These are phyloP conservation scores for Lota lota DNA, from an alignment of 2,113 vertebrate genomes.

Conservation along the genomic window DNA sequence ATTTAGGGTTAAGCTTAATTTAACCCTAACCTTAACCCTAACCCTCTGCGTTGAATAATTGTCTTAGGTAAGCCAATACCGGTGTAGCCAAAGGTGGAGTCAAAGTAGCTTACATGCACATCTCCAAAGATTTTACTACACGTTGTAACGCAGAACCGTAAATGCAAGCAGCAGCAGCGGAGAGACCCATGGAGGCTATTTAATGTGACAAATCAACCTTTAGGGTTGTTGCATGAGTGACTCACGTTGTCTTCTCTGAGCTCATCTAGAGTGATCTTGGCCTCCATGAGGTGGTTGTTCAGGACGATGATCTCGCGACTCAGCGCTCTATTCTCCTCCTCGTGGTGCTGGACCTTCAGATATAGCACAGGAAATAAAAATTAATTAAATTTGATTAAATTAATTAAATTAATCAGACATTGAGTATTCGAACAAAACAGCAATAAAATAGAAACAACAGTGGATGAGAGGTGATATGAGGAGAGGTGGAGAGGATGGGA, in stretches of 20 bases:
- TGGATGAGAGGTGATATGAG: too few species aligned
- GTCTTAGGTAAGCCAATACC: too few species aligned
- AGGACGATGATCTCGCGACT: slow-evolving; percentile 92
- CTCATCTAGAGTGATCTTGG: slow-evolving; percentile 94
- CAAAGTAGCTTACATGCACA: too few species aligned
- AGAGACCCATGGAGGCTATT: too few species aligned
- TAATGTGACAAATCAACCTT: too few species aligned
- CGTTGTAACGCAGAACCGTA: too few species aligned
- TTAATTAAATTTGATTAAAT: slow-evolving; percentile 1
- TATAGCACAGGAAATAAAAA: not conserved
- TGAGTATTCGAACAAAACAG: not conserved
- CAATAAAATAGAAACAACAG: slow-evolving; percentile 10
- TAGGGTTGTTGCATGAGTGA: slow-evolving; percentile 31
- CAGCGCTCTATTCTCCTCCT: slow-evolving; percentile 92
- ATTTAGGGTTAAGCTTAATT: too few species aligned
- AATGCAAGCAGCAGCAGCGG: too few species aligned
- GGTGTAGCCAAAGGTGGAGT: too few species aligned
- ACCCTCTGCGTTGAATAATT: too few species aligned
- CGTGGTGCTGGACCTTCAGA: slow-evolving; percentile 86
- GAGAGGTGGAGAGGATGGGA: slow-evolving; percentile 4
- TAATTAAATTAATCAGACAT: not conserved
- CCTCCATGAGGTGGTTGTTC: slow-evolving; percentile 95
- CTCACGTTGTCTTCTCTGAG: slow-evolving; percentile 95
- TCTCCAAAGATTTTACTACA: too few species aligned
- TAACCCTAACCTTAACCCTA: too few species aligned